Conservation (phyloP, 2,113 vertebrate species). For the Oryzias celebensis region DNA sequence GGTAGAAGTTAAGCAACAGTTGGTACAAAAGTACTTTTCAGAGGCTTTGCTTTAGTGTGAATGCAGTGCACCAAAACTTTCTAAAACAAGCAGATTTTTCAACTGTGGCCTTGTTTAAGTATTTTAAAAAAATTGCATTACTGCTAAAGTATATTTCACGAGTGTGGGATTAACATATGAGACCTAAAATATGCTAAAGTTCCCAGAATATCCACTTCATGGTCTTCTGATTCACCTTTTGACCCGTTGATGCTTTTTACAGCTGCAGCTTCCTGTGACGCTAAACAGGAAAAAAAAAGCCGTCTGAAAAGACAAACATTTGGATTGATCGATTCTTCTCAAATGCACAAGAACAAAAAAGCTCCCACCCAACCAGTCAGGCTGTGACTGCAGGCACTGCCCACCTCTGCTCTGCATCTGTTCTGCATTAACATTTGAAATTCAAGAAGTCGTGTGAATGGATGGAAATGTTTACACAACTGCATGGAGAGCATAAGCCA, state of each 20-base stretch:
- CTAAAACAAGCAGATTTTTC: too few relatives aligned
- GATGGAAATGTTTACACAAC: not conserved
- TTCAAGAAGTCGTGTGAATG: not conserved
- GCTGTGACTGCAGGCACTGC: not conserved
- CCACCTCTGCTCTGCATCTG: not conserved
- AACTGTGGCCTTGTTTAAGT: too few relatives aligned
- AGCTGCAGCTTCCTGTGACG: not conserved
- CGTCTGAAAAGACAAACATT: not conserved
- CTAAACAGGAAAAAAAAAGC: not conserved
- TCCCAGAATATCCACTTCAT: too few relatives aligned
- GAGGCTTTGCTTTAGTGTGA: not conserved
- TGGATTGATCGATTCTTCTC: too few relatives aligned
- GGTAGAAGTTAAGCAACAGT: not conserved
- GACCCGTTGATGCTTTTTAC: not conserved
- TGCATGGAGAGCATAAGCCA: too few relatives aligned
- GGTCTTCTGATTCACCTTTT: not conserved
- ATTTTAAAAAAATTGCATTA: too few relatives aligned
- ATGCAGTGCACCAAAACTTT: too few relatives aligned
- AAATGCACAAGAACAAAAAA: not conserved
- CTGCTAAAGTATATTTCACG: too few relatives aligned
- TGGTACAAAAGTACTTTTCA: not conserved
- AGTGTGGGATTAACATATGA: too few relatives aligned
- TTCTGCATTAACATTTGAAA: not conserved
- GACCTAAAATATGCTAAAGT: too few relatives aligned
- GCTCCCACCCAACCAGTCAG: too few relatives aligned